phyloP scores from a whole-genome alignment of 2,113 vertebrate species.

The Lasiurus cinereus region DNA sequence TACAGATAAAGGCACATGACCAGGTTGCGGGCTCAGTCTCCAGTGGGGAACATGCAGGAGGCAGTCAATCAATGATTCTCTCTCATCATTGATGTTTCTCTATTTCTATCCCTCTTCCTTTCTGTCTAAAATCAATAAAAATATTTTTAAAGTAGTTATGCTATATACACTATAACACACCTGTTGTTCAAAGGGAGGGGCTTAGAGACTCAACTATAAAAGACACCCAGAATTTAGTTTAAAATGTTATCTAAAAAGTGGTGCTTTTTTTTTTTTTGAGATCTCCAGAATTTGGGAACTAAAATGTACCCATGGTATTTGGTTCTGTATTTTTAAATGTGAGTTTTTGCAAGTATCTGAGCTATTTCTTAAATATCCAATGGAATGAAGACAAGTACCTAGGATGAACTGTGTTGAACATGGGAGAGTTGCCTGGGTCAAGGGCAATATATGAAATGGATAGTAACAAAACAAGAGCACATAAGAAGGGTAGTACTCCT shows the following conservation, averaged over 20 bases:
- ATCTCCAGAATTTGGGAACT: not conserved
- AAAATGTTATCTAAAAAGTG: not conserved
- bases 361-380: not conserved
- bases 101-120: too few relatives aligned
- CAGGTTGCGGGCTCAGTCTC: too few relatives aligned
- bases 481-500: not conserved
- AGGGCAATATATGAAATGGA: not conserved
- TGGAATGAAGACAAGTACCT: not conserved
- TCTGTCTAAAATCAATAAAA: too few relatives aligned
- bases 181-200: not conserved
- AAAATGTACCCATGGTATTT: not conserved
- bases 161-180: not conserved
- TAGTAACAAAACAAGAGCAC: not conserved
- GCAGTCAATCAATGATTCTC: too few relatives aligned
- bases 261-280: not conserved
- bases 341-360: not conserved
- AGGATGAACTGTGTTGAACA: not conserved
- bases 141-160: not conserved
- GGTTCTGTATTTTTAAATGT: not conserved
- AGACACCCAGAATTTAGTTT: not conserved
- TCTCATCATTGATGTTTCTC: too few relatives aligned
- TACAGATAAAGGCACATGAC: too few relatives aligned
- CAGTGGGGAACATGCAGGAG: too few relatives aligned
- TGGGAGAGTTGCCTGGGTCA: not conserved
- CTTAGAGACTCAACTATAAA: not conserved